These are phyloP conservation scores for Meloe dianella DNA, from an alignment of 2,888 invertebrate species.

Conservation along the genomic window DNA sequence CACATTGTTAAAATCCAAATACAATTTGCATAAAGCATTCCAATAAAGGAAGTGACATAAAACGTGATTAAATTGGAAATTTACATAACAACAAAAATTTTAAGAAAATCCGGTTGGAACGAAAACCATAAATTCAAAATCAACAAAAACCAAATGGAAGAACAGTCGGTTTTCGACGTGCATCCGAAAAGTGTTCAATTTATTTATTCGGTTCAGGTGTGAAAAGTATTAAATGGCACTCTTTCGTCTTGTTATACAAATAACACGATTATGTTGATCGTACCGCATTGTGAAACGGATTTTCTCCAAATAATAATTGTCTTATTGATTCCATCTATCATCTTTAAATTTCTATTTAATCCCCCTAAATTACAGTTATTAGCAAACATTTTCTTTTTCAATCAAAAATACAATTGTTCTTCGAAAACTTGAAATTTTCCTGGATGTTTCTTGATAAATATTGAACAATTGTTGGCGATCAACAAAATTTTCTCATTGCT, in stretches of 20 bases:
- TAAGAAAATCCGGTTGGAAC: not conserved
- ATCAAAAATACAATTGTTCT: not conserved
- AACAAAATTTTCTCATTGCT: not conserved
- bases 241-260: no score
- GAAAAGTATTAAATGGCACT: no score
- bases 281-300: not conserved
- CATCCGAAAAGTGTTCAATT: no score
- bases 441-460: not conserved
- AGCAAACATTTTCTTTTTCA: not conserved
- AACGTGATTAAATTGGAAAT: not conserved
- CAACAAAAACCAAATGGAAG: no score
- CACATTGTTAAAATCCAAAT: not conserved
- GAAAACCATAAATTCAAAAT: not conserved
- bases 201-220: no score
- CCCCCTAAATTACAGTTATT: not conserved
- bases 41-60: not conserved
- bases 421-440: not conserved
- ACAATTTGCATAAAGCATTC: not conserved
- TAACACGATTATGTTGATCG: not conserved
- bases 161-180: no score
- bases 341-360: not conserved
- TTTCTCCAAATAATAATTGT: no score
- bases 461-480: not conserved
- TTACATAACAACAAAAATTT: not conserved
- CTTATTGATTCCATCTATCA: not conserved